Base-by-base conservation (phyloP, 1,140 invertebrate genomes). In the Hyles vespertilio region DNA sequence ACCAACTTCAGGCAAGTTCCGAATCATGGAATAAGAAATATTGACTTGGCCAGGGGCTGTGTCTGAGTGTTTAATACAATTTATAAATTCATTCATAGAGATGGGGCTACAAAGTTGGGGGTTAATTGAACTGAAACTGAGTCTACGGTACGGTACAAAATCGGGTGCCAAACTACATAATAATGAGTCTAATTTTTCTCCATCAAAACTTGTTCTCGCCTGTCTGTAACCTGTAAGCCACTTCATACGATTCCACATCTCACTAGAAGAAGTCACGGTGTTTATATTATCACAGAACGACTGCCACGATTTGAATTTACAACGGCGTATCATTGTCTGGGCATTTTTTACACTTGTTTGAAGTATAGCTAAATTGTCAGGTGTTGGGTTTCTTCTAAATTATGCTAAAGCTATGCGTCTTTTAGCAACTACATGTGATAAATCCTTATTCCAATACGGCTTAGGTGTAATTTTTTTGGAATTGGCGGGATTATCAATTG, bases 1-100 rank as follows among this genome's bases (percentile, higher is more conserved):
- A 11, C 10, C 63, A 8, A 34, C 33, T 32, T 49, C 8, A 0
- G 71, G 65, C 10, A 70, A 33, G 45, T 70, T 53, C 2, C 55
- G 46, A 6, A 74, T 63, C 68, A 71, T 74, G 32, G 58, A 71
- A 50, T 66, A 71, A 5, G 69, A 56, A 32, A 74, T 67, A 0
- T 56, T n/a, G 61, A 70, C 71, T 3, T 49, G 3, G n/a, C 71
- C 71, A 5, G 71, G 61, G 3, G 68, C 62, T 8, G 58, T 59
- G 11, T 59, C 58, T 22, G 51, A 49, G 2, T 49, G 46, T 53
- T 59, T 59, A 0, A 53, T 8, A 36, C 34, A 43, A 22, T 9
- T 7, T 45, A 47, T 32, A 5, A 59, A 11, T 47, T 59, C 51
- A 3, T 52, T 9, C 5, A 3, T 34, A 47, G 46, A 47, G 10